Evolutionary conservation across 2,113 vertebrate species (phyloP).

Genomic region (Varanus salvator): DNA sequence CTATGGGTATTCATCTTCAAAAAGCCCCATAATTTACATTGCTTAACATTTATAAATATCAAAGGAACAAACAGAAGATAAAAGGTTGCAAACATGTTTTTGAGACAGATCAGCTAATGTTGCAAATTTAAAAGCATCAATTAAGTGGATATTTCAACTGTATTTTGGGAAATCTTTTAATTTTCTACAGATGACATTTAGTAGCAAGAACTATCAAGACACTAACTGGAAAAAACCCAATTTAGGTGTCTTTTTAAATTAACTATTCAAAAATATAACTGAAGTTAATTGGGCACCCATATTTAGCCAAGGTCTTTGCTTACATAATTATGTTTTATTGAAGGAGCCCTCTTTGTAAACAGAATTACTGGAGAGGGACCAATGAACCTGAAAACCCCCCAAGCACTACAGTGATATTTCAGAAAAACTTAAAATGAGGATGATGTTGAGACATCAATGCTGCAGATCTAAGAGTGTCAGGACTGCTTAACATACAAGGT

Average conservation of each 20-base stretch:
- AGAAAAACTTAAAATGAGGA: background rate
- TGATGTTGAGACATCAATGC: background rate
- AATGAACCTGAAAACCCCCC: background rate
- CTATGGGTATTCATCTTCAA: conserved; percentile 20
- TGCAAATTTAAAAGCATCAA: conserved; percentile 33
- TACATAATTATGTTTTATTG: conserved; percentile 21
- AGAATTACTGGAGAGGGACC: background rate
- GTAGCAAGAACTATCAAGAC: conserved; percentile 1
- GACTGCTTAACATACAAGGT: background rate
- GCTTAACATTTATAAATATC: conserved; percentile 49
- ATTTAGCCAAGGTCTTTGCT: conserved; percentile 13
- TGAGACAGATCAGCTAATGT: conserved; percentile 17
- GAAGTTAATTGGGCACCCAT: conserved; percentile 10
- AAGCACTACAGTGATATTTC: background rate
- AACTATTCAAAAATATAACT: conserved; percentile 21
- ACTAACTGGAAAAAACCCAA: background rate
- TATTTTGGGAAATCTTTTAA: conserved; percentile 6
- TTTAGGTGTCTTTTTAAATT: background rate
- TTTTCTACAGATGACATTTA: conserved; percentile 40
- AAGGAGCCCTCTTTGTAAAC: background rate
- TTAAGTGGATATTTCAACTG: conserved; percentile 21
- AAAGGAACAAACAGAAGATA: conserved; percentile 39
- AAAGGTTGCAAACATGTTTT: conserved; percentile 28
- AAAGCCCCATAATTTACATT: conserved; percentile 36
- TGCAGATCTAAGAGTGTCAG: background rate